Base-by-base conservation (phyloP, 2,797 vertebrate species). In the Pseudomugil gertrudae region DNA sequence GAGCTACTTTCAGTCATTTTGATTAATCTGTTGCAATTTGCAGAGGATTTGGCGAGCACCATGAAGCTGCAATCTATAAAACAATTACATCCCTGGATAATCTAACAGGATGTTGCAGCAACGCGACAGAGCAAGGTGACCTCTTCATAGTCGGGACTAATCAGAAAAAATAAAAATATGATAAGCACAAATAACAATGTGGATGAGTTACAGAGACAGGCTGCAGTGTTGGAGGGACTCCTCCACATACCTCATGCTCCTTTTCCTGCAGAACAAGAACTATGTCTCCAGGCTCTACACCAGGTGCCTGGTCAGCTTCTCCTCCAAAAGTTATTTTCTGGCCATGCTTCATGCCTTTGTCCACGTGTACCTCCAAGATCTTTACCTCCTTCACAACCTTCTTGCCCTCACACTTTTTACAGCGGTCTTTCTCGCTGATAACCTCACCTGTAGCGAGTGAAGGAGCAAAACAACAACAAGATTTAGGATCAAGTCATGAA, bases 351-450 rank as follows among this genome's bases (percentile, higher is more conserved):
- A 99, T 99, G 86, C 97, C 97, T 91, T 99, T 99, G 88, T 99
- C 98, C 89, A 99, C 96, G 2, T 99, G 98, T 27, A 99, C 98
- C 92, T 99, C 98, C 87, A 99, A 94, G 82, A 99, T 99, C 92
- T 99, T 99, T 57, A 99, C 97, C 89, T 99, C 98, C 91, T 99
- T 99, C 54, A 97, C 92, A 15, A 99, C 97, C 86, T 99, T 99
- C 92, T 99, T 99, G 50, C 98, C 97, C 91, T 98, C 97, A 66
- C 98, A 99, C 90, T 98, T 98, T 96, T 99, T 99, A 95, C 98
- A 99, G 84, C 97, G 97, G 84, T 99, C 97, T 81, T 98, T 98
- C 92, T 99, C 98, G 69, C 95, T 99, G 90, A 99, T 99, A 75
- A 99, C 97, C 91, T 99, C 97, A 60, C 97, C 98, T 99, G 81